These are phyloP conservation scores for Takifugu ocellatus DNA, from an alignment of 2,797 vertebrate species.

Conservation along the genomic window DNA sequence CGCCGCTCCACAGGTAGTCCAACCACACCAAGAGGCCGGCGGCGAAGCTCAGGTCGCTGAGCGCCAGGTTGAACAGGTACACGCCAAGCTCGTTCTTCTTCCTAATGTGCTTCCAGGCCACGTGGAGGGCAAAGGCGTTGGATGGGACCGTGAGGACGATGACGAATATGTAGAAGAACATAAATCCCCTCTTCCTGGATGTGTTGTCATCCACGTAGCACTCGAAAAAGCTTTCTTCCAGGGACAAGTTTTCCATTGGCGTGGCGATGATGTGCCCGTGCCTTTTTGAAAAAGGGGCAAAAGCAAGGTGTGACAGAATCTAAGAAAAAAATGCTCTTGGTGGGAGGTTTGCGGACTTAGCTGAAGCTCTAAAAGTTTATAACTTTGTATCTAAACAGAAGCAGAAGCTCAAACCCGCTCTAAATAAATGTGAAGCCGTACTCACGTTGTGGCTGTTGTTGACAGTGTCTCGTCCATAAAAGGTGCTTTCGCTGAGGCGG, in stretches of 20 bases:
- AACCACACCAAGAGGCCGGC: slow-evolving; percentile 82
- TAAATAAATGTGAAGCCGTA: slow-evolving; percentile 4
- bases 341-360: too few species aligned
- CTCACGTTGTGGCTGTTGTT: slow-evolving; percentile 38
- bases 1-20: slow-evolving; percentile 75
- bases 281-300: slow-evolving; percentile 25
- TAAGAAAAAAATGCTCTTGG: too few species aligned
- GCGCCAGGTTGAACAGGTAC: slow-evolving; percentile 85
- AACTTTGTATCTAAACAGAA: too few species aligned
- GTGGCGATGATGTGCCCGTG: slow-evolving; percentile 9
- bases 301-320: not conserved
- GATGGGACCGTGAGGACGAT: slow-evolving; percentile 78
- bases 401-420: too few species aligned
- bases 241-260: slow-evolving; percentile 51
- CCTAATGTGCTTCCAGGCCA: slow-evolving; percentile 81
- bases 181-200: slow-evolving; percentile 67
- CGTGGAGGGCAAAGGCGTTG: slow-evolving; percentile 80
- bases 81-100: slow-evolving; percentile 84
- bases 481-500: not conserved
- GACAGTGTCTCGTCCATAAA: slow-evolving; percentile 1
- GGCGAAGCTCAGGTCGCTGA: slow-evolving; percentile 83
- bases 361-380: too few species aligned
- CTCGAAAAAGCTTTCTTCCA: slow-evolving; percentile 5
- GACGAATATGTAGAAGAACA: slow-evolving; percentile 74
- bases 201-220: slow-evolving; percentile 59